Conservation (phyloP, 2,113 vertebrate genomes). For the Triplophysa siluroides region DNA sequence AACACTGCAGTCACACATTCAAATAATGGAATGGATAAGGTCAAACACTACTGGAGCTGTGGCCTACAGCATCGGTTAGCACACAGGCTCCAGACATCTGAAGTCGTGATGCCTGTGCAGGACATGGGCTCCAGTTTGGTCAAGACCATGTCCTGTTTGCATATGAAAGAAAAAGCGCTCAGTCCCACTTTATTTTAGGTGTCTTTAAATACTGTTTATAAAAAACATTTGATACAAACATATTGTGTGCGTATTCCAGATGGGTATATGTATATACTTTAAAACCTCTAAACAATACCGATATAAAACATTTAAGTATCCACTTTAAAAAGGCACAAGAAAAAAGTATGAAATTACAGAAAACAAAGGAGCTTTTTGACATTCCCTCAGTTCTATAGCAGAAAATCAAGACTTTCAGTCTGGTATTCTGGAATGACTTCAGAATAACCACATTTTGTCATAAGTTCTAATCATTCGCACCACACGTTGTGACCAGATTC, state of each 20-base stretch:
- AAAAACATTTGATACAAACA: no score
- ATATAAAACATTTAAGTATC: slow-evolving; percentile 9
- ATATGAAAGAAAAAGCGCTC: no score
- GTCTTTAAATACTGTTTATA: no score
- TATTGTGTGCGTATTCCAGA: no score
- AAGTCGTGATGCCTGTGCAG: background rate
- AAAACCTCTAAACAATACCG: background rate
- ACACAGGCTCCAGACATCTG: background rate
- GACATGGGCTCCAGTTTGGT: background rate
- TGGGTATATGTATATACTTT: no score
- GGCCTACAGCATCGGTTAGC: background rate
- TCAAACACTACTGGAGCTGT: background rate
- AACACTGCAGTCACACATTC: slow-evolving; percentile 39
- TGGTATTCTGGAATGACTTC: background rate
- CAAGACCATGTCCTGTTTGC: no score
- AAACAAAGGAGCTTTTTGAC: no score
- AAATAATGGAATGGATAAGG: background rate
- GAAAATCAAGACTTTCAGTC: background rate
- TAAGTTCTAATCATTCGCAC: background rate
- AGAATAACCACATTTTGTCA: slow-evolving; percentile 5
- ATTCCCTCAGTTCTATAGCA: background rate
- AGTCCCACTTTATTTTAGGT: no score
- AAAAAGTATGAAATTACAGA: background rate
- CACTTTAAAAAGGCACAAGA: background rate
- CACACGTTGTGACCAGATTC: slow-evolving; percentile 13